Conservation (phyloP, 2,113 vertebrate species). For the Pachyramphus minor region DNA sequence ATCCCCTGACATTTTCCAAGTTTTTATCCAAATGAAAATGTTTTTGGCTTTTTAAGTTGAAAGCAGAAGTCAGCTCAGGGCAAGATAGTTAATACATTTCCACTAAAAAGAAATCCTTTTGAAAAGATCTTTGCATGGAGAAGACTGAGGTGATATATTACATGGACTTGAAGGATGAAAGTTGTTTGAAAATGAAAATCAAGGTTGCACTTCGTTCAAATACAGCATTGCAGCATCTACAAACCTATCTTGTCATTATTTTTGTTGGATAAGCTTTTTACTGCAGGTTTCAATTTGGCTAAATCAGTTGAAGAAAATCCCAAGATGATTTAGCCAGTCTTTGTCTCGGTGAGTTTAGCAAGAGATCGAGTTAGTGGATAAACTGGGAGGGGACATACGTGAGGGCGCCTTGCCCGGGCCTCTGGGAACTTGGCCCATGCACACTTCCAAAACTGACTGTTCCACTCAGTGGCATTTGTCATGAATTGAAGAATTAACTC, state of each 20-base stretch:
- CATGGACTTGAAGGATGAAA: neutral
- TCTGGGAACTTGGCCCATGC: neutral
- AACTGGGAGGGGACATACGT: neutral
- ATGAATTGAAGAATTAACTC: neutral
- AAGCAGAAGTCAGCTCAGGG: neutral
- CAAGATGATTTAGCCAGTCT: neutral
- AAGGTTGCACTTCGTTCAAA: neutral
- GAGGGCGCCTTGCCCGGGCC: neutral
- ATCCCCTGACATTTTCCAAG: neutral
- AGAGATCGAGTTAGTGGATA: neutral
- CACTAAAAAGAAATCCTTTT: neutral
- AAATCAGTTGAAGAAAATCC: neutral
- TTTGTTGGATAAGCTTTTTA: neutral
- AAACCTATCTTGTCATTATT: neutral
- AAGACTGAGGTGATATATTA: neutral
- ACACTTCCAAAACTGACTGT: neutral
- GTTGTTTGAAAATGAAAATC: neutral
- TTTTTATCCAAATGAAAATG: neutral
- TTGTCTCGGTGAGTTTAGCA: neutral
- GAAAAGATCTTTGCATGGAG: neutral
- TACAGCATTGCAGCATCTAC: neutral
- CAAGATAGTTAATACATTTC: neutral
- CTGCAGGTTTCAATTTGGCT: neutral
- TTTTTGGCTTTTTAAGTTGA: neutral
- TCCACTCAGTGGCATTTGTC: neutral